Conservation (phyloP, 2,888 invertebrate species). For the Lutraria lutraria region DNA sequence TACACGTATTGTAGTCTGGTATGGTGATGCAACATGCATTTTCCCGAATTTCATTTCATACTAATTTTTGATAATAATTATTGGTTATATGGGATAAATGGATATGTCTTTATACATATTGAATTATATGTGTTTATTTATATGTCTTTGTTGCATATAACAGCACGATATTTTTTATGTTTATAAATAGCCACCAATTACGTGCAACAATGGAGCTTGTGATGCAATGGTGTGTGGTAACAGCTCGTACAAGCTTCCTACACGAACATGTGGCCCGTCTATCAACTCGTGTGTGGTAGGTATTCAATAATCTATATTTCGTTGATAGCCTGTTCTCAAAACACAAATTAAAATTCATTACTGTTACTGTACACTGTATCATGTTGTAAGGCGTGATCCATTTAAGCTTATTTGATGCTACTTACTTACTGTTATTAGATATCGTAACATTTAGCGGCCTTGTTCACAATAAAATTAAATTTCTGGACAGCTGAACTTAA, state of each 20-base stretch:
- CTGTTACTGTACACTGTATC: not conserved
- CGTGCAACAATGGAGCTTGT: not conserved
- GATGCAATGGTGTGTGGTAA: not conserved
- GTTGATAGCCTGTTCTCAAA: not conserved
- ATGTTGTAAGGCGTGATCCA: not conserved
- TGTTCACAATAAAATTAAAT: too few species aligned
- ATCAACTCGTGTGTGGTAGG: not conserved
- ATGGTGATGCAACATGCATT: too few species aligned
- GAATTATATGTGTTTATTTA: too few species aligned
- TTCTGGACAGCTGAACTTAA: too few species aligned
- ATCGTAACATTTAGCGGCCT: not conserved
- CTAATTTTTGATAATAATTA: too few species aligned
- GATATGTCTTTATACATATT: too few species aligned
- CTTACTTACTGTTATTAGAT: not conserved
- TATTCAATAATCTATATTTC: not conserved
- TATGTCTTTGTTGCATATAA: too few species aligned
- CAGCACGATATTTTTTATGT: too few species aligned
- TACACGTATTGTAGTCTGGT: too few species aligned
- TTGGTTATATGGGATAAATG: too few species aligned
- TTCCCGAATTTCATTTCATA: too few species aligned
- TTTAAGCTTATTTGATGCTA: not conserved
- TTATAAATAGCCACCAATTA: not conserved
- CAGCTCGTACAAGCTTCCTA: not conserved
- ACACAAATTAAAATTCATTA: not conserved
- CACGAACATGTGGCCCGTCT: not conserved